Conservation (phyloP, 2,113 vertebrate species). For the Pholis gunnellus region DNA sequence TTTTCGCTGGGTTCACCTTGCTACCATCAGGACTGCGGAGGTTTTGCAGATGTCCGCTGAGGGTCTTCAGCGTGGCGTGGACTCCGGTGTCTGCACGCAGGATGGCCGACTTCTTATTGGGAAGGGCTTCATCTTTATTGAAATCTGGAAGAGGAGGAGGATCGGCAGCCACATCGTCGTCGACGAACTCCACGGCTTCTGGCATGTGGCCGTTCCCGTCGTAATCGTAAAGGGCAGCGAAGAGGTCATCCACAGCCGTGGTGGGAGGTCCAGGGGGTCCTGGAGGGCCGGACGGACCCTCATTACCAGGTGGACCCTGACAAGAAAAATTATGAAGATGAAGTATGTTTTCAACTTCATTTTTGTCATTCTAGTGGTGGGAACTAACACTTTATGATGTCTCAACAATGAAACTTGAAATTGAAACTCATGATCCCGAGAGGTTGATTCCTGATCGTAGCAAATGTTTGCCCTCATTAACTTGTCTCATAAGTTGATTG, state of each 20-base stretch:
- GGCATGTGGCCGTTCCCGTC: constrained; percentile 68
- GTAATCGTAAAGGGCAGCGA: constrained; percentile 85
- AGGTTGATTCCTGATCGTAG: not conserved
- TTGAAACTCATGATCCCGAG: not conserved
- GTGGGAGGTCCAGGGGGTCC: constrained; percentile 93
- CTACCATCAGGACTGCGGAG: constrained; percentile 95
- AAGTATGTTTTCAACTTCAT: not conserved
- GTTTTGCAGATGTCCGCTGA: constrained; percentile 92
- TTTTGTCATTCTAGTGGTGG: too few species aligned
- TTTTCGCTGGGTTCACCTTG: constrained; percentile 91
- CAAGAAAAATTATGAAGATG: not conserved
- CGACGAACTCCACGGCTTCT: constrained; percentile 32
- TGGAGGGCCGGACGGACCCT: constrained; percentile 91
- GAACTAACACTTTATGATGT: too few species aligned
- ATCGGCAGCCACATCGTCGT: constrained; percentile 70
- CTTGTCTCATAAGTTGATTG: not conserved
- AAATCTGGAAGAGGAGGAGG: constrained; percentile 88
- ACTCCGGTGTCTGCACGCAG: constrained; percentile 87
- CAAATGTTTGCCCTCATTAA: not conserved
- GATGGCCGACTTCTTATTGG: constrained; percentile 79
- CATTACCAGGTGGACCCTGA: constrained; percentile 91
- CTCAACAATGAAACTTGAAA: too few species aligned
- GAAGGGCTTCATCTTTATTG: constrained; percentile 91
- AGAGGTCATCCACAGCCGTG: constrained; percentile 88
- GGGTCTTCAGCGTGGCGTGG: constrained; percentile 91